Evolutionary conservation across 2,888 invertebrate genomes (phyloP).

Genomic region (Dryococelus australis): DNA sequence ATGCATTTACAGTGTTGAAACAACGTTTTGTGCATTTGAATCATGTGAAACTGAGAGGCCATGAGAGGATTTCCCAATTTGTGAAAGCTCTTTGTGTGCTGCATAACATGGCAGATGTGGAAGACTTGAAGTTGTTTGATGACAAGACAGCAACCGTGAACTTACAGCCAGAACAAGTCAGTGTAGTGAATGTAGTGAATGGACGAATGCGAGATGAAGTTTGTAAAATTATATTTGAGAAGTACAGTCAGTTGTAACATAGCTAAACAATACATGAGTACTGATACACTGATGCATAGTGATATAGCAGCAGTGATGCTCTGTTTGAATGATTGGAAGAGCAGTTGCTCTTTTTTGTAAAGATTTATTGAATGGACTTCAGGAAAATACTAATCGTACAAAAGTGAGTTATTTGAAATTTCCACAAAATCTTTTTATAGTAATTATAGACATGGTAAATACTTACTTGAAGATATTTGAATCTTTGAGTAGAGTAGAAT

Average conservation of each 20-base stretch:
- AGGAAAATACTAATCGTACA: too few species aligned
- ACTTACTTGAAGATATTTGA: too few species aligned
- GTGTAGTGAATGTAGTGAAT: background rate
- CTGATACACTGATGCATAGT: background rate
- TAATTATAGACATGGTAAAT: too few species aligned
- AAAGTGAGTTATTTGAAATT: too few species aligned
- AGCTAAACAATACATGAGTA: background rate
- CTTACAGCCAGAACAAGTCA: background rate
- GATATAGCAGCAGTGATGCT: background rate
- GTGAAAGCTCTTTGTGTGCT: constrained; percentile 8
- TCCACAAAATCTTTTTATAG: too few species aligned
- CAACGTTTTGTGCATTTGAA: background rate
- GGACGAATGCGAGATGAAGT: background rate
- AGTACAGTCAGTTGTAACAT: background rate
- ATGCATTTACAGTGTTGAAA: background rate
- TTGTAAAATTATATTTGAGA: background rate
- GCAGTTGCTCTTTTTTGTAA: too few species aligned
- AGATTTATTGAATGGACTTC: too few species aligned
- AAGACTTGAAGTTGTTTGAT: background rate
- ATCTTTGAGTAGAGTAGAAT: too few species aligned
- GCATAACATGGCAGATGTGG: background rate
- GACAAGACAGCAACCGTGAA: background rate
- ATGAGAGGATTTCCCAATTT: constrained; percentile 9
- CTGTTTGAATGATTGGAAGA: too few species aligned
- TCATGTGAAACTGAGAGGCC: background rate